phyloP scores from a whole-genome alignment of 2,113 vertebrate species.

The Prunella fulvescens region DNA sequence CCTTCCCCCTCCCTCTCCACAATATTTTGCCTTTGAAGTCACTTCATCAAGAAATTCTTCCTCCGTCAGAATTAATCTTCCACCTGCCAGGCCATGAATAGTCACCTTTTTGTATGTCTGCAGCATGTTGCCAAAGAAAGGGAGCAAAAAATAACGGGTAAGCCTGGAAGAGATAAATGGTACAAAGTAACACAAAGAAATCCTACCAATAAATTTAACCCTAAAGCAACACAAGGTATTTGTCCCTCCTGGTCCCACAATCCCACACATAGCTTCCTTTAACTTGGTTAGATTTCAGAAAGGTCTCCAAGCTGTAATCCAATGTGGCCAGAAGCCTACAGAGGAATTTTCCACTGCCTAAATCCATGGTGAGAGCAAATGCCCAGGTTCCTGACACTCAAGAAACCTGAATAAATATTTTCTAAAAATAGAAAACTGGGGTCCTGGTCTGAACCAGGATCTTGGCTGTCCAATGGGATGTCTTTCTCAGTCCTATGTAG shows the following conservation, averaged over 20 bases:
- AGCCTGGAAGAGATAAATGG: background rate
- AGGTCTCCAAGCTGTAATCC: background rate
- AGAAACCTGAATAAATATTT: background rate
- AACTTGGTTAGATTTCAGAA: background rate
- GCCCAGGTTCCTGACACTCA: background rate
- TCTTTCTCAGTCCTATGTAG: background rate
- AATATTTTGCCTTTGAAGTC: constrained; percentile 54
- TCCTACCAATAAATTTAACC: background rate
- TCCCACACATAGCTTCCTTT: background rate
- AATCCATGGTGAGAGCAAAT: background rate
- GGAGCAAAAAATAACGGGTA: background rate
- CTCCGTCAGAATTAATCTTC: constrained; percentile 52
- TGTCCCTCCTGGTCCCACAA: background rate
- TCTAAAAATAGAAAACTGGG: background rate
- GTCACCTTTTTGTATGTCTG: constrained; percentile 24
- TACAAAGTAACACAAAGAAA: background rate
- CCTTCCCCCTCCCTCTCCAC: background rate
- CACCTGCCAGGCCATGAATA: constrained; percentile 55
- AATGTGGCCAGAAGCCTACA: background rate
- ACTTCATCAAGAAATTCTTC: constrained; percentile 60
- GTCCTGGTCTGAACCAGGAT: background rate
- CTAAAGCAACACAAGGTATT: background rate
- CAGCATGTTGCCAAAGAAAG: constrained; percentile 22
- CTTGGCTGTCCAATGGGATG: background rate
- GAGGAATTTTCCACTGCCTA: background rate